Evolutionary conservation across 2,113 vertebrate genomes (phyloP).

Genomic region (Pangasianodon hypophthalmus): DNA sequence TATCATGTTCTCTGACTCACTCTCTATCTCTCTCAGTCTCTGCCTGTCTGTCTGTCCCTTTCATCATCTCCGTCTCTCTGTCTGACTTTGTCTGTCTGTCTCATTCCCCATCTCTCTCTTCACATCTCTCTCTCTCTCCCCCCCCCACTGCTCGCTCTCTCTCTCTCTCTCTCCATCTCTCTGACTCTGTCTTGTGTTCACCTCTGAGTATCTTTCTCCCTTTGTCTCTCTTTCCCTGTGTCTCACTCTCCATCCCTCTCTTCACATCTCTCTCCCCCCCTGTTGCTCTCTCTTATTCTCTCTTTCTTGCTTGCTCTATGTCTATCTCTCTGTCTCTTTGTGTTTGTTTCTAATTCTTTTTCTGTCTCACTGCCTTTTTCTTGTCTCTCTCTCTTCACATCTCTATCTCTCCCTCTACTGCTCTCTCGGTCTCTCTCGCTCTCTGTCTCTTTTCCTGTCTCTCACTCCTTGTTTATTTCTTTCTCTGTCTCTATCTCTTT

Average conservation of each 20-base stretch:
- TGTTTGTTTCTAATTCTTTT: too few species aligned
- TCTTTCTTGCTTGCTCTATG: too few species aligned
- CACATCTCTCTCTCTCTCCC: too few species aligned
- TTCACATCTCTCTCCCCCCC: too few species aligned
- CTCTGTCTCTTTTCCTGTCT: neutral
- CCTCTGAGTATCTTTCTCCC: too few species aligned
- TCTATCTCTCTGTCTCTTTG: neutral
- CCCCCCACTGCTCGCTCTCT: too few species aligned
- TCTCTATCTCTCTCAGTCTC: too few species aligned
- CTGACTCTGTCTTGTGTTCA: neutral
- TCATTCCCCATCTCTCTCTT: too few species aligned
- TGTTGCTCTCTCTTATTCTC: too few species aligned
- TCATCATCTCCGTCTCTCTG: neutral
- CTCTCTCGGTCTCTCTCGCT: neutral
- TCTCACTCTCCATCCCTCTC: neutral
- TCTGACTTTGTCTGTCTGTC: neutral
- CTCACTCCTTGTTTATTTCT: neutral
- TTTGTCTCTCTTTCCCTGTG: neutral
- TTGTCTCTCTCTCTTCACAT: neutral
- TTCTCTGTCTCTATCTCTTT: neutral
- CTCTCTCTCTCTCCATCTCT: neutral
- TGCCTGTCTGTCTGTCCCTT: neutral
- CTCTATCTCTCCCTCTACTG: neutral
- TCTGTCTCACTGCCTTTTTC: neutral
- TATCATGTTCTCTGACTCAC: neutral